Evolutionary conservation across 2,113 vertebrate genomes (phyloP).

Genomic region (Clupea harengus): DNA sequence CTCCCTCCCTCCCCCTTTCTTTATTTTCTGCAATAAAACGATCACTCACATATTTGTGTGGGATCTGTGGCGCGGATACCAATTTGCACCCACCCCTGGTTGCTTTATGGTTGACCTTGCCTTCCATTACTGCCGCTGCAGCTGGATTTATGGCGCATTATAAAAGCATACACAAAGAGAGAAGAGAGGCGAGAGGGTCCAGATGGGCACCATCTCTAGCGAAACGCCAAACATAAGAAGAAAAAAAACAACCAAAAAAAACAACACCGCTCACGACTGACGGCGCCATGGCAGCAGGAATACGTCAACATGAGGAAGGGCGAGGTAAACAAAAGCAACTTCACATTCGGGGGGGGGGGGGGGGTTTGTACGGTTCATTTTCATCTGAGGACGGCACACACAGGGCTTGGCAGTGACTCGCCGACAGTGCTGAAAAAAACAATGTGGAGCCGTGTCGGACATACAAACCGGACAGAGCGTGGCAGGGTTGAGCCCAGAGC

Average conservation of each 20-base stretch:
- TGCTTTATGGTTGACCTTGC: constrained; percentile 42
- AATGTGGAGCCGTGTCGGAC: neutral
- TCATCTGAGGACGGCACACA: neutral
- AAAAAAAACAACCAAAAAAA: neutral
- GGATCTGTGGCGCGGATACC: constrained; percentile 20
- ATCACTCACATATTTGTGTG: constrained; percentile 21
- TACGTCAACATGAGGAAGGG: neutral
- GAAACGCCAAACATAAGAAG: neutral
- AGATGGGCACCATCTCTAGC: neutral
- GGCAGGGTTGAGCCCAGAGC: no score
- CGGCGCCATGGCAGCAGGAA: neutral
- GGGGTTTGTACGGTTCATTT: neutral
- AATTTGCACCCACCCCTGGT: constrained; percentile 35
- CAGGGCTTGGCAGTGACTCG: neutral
- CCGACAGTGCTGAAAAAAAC: neutral
- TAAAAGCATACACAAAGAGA: constrained; percentile 30
- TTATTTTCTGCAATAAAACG: constrained; percentile 7
- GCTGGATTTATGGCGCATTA: constrained; percentile 40
- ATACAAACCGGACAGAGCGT: neutral
- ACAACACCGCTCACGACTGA: neutral
- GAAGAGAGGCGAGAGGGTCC: neutral
- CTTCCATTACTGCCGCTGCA: constrained; percentile 34
- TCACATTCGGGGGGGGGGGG: neutral
- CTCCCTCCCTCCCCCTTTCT: neutral
- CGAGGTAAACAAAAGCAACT: neutral